A percentile compares a stretch with the other conserved stretches of the same genome.
Conservation (phyloP, 2,113 vertebrate species). For the Phaetusa simplex region DNA sequence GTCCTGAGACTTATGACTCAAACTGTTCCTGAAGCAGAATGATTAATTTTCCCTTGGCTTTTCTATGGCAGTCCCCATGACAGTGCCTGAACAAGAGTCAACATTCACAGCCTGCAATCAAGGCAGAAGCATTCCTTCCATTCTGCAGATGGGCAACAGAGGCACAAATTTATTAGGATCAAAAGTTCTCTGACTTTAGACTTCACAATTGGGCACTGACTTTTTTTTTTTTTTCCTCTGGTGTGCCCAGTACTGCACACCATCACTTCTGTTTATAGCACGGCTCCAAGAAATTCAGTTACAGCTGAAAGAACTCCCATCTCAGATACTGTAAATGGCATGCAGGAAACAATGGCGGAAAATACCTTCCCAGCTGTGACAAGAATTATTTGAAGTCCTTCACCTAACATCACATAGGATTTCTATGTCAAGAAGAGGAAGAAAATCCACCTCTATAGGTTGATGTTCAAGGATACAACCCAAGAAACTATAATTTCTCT, state of each 20-base stretch:
- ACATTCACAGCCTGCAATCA: background rate
- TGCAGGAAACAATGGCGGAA: background rate
- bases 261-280: background rate
- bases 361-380: background rate
- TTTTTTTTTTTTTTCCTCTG: background rate
- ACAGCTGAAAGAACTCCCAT: background rate
- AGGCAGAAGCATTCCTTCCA: background rate
- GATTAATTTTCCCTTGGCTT: background rate
- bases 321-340: background rate
- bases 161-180: background rate
- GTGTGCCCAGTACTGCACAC: background rate
- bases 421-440: background rate
- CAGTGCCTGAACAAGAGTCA: background rate
- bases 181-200: background rate
- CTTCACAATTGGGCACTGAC: accelerated
- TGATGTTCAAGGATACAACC: background rate
- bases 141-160: background rate
- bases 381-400: background rate
- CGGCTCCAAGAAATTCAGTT: background rate
- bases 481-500: background rate
- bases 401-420: background rate
- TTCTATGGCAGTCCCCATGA: background rate
- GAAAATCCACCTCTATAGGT: background rate
- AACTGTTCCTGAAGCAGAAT: background rate
- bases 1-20: background rate